A percentile compares a stretch with the other conserved stretches of the same genome.
Conservation (phyloP, 2,797 vertebrate genomes). For the Hipposideros larvatus region DNA sequence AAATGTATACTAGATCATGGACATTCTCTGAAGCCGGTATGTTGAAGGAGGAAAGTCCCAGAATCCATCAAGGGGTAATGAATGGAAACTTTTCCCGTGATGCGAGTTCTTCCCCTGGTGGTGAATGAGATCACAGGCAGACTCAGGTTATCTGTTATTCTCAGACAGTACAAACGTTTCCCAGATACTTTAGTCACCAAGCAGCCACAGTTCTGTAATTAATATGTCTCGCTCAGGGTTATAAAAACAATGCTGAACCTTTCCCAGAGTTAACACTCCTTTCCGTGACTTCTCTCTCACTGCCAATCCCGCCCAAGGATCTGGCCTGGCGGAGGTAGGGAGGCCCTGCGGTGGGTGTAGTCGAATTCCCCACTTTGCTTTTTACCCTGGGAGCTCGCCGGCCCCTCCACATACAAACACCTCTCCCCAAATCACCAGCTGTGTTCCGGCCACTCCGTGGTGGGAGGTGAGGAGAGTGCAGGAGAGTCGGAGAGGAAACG, state of each 20-base stretch:
- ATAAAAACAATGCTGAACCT: neutral
- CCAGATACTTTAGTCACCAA: neutral
- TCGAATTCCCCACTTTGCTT: neutral
- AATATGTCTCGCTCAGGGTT: neutral
- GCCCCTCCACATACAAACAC: no score
- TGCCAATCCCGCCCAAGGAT: neutral
- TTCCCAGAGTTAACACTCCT: neutral
- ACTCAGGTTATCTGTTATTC: neutral
- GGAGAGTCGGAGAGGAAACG: neutral
- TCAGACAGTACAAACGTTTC: neutral
- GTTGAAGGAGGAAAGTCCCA: neutral
- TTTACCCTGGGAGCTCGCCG: neutral
- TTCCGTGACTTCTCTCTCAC: neutral
- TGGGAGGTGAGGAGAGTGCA: neutral
- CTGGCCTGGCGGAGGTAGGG: fast-evolving
- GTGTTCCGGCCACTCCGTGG: neutral
- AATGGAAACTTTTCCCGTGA: neutral
- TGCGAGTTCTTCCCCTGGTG: neutral
- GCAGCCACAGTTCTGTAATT: neutral
- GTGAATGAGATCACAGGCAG: neutral
- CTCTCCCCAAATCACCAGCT: neutral
- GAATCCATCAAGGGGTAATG: neutral
- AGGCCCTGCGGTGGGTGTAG: fast-evolving
- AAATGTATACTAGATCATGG: neutral
- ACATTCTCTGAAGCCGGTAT: neutral